phyloP scores from a whole-genome alignment of 1,140 invertebrate genomes.

The Drosophila bocqueti region DNA sequence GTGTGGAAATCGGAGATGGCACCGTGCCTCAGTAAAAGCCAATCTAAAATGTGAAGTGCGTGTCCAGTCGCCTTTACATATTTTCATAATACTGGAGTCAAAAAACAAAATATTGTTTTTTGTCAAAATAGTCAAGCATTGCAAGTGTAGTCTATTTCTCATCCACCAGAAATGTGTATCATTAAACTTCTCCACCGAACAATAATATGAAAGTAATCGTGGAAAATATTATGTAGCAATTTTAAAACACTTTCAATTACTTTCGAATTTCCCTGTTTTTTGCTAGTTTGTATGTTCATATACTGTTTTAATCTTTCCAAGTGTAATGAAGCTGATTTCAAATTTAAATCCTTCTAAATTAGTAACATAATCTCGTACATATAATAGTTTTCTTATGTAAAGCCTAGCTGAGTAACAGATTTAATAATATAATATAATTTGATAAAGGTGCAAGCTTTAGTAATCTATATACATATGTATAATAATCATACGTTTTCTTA shows the following conservation, averaged over 20 bases:
- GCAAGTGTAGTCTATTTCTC: too few species aligned
- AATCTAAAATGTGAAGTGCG: not conserved
- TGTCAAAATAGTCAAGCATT: too few species aligned
- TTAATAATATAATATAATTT: too few species aligned
- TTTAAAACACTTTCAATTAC: not conserved
- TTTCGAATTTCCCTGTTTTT: not conserved
- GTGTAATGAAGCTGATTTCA: not conserved
- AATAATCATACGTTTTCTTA: not conserved
- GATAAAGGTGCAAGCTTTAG: not conserved
- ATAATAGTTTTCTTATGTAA: not conserved
- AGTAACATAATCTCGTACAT: not conserved
- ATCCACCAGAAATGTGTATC: not conserved
- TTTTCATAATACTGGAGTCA: not conserved
- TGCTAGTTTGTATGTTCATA: not conserved
- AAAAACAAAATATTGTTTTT: too few species aligned
- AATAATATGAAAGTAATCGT: too few species aligned
- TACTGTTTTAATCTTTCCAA: not conserved
- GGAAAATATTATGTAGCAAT: not conserved
- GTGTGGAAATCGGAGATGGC: conserved; percentile 16
- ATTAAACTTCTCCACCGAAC: not conserved
- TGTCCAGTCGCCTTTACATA: not conserved
- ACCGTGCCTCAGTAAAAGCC: not conserved
- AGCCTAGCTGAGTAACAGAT: too few species aligned
- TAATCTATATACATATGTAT: not conserved
- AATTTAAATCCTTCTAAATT: not conserved